These are phyloP conservation scores for Galaxias olidus DNA, from an alignment of 2,797 vertebrate species.

Conservation along the genomic window DNA sequence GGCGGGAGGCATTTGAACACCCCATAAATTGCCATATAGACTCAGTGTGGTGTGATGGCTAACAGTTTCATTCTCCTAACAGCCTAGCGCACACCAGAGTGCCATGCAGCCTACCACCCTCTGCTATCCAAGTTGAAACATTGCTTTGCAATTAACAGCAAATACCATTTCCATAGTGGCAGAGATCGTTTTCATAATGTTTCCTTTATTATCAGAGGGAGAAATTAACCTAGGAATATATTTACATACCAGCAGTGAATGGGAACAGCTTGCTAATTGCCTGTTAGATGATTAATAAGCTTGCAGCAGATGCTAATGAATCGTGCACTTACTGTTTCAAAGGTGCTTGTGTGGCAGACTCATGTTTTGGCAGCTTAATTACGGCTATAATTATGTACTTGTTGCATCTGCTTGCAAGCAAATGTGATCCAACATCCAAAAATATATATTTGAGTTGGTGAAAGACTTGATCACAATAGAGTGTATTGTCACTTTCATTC, in stretches of 20 bases:
- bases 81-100: conserved; percentile 59
- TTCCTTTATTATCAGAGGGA: conserved; percentile 93
- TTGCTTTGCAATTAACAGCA: conserved; percentile 86
- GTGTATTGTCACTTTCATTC: conserved; percentile 62
- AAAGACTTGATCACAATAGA: conserved; percentile 77
- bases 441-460: conserved; percentile 87
- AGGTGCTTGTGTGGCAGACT: conserved; percentile 90
- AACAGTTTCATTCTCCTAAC: conserved; percentile 55
- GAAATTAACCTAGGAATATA: conserved; percentile 93
- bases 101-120: conserved; percentile 51
- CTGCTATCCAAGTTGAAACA: conserved; percentile 72
- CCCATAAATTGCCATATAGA: conserved; percentile 73
- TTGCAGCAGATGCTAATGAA: conserved; percentile 99
- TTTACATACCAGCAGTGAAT: conserved; percentile 89
- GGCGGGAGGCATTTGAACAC: conserved; percentile 65
- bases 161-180: conserved; percentile 87
- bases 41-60: conserved; percentile 61
- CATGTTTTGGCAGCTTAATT: conserved; percentile 96
- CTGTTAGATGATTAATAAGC: conserved; percentile 99
- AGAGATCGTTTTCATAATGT: conserved; percentile 92
- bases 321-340: conserved; percentile 93
- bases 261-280: conserved; percentile 94
- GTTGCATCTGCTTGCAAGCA: conserved; percentile 95
- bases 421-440: conserved; percentile 94
- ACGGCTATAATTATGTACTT: conserved; percentile 96